phyloP scores from a whole-genome alignment of 2,888 invertebrate species.

The Ommatoiulus sabulosus region DNA sequence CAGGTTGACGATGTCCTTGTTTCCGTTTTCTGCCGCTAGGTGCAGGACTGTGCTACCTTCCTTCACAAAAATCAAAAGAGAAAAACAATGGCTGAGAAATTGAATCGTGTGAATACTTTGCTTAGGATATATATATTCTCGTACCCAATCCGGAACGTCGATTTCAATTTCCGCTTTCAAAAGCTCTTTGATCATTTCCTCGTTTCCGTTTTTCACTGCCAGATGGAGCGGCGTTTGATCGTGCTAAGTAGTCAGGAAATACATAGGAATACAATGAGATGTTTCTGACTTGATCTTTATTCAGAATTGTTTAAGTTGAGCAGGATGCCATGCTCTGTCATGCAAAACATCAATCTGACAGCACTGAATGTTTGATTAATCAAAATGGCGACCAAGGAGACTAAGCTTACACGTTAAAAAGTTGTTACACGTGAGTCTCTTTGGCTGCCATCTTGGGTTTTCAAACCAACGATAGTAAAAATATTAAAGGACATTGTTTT shows the following conservation, averaged over 20 bases:
- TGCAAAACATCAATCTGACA: too few relatives aligned
- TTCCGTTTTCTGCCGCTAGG: conserved; percentile 84
- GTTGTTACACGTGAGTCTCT: too few relatives aligned
- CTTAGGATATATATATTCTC: background rate
- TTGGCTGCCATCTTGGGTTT: too few relatives aligned
- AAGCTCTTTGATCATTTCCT: conserved; percentile 73
- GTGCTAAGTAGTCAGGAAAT: conserved; percentile 68
- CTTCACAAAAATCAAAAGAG: conserved; percentile 56
- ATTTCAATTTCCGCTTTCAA: conserved; percentile 63
- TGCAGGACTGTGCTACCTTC: conserved; percentile 73
- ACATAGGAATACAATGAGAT: too few relatives aligned
- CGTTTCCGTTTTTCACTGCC: conserved; percentile 78
- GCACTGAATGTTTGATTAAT: too few relatives aligned
- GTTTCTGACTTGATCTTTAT: too few relatives aligned
- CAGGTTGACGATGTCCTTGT: conserved; percentile 77
- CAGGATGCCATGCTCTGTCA: too few relatives aligned
- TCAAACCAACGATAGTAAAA: too few relatives aligned
- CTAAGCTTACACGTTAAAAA: too few relatives aligned
- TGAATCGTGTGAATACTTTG: background rate
- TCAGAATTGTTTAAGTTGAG: too few relatives aligned
- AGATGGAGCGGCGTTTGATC: conserved; percentile 78
- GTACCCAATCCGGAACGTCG: conserved; percentile 49
- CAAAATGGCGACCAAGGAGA: too few relatives aligned
- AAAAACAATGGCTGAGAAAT: background rate
- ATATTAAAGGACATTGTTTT: too few relatives aligned